Evolutionary conservation across 1,140 invertebrate species (phyloP), one percentile per base, ranked within the genome.

Genomic region (Brachionus asplanchnoidis): DNA sequence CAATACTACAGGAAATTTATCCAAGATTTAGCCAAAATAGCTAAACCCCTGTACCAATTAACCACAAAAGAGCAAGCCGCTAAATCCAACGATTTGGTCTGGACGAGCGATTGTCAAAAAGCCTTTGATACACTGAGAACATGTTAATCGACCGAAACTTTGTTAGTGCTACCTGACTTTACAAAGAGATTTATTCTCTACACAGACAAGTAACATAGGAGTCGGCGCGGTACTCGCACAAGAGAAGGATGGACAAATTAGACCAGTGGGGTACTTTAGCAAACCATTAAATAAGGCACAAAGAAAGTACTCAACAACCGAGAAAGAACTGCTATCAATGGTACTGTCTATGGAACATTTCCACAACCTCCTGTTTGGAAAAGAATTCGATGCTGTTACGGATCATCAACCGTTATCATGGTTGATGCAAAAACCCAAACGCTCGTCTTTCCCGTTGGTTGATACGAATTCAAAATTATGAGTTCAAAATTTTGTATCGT

Each of bases 341-440:
- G 90, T 91, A 8, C 91, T 86, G 86, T 89, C 85, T 1, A 86
- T 91, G 11, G 80, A 88, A 60, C 87, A 87, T 68, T 90, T 91
- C 85, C 87, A 90, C 50, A 50, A 89, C 44, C 90, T 88, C 77
- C 50, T 91, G 4, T 89, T 87, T 84, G 91, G 90, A 1, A 70
- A 88, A 14, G 73, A 88, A 50, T 91, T 91, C 84, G 89, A 85
- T 3, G 78, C 91, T 7, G 85, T 87, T n/a, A 92, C 90, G 1
- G 90, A 92, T 83, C 90, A 92, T 78, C 89, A 90, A 77, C 89
- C 91, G 0, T 82, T 92, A 53, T 85, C 87, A 12, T 65, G 56
- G 20, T 88, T 90, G 87, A 88, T 65, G 0, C 85, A 86, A 36
- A 87, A 85, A 28, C 12, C 56, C 26, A 65, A 65, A 65, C 20